Evolutionary conservation across 2,888 invertebrate genomes (phyloP), one percentile per base, ranked within the genome.

Genomic region (Pristionchus arcanus): DNA sequence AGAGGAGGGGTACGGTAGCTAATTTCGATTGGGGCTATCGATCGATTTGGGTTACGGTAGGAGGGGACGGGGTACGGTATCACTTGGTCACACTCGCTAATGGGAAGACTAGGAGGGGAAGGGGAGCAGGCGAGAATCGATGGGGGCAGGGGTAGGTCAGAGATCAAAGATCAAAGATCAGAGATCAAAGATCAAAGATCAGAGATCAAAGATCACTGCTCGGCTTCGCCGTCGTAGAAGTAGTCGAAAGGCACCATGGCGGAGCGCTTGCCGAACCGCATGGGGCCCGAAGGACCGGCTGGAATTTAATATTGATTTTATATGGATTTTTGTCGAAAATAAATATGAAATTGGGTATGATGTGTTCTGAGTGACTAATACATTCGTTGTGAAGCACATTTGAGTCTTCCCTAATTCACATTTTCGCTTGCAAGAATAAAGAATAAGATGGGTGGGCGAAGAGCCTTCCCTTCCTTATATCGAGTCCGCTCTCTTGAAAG

Each of bases 241-340:
- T 31, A 59, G 59, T 85, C 84, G 84, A 85, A 59, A 13, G 84
- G 84, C 59, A 59, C 84, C 59, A 85, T 85, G 59, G 84, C 87
- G 5, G 88, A 71, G 4, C 88, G 49, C 59, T 88, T 88, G 53
- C 88, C 88, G 88, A 88, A 88, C 0, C 88, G 66, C 88, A 88
- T 88, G 37, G 88, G 88, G 49, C 88, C 88, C 19, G 88, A 88
- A 7, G 74, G 74, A 11, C 68, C 87, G 7, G 68, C 68, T 87
- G 55, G 0, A 42, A 42, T 42, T 42, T 9, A 49, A 11, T 49
- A 49, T 9, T 49, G 42, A 49, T 49, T 49, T 49, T 49, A 49
- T 42, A 5, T 42, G n/a, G n/a, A n/a, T n/a, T n/a, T n/a, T n/a
- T n/a, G n/a, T n/a, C n/a, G n/a, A n/a, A n/a, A n/a, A n/a, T n/a